Percentiles rank a stretch among this genome's conserved stretches.
These are phyloP conservation scores for Pionites leucogaster DNA, from an alignment of 2,113 vertebrate genomes.

Conservation along the genomic window DNA sequence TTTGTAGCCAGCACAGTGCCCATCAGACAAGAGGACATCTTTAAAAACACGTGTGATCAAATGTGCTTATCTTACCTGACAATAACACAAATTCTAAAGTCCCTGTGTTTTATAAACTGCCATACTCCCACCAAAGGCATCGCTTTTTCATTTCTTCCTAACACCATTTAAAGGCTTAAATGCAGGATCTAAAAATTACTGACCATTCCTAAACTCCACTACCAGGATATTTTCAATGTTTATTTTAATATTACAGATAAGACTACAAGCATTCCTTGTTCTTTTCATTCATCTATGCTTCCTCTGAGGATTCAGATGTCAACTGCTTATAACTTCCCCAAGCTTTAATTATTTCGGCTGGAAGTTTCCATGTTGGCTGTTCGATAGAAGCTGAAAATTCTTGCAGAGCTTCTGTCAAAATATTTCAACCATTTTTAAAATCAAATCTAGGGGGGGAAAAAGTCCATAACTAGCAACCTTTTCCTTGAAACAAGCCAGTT, in stretches of 20 bases:
- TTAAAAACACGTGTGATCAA: slow-evolving; percentile 2
- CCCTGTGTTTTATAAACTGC: background rate
- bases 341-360: background rate
- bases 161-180: background rate
- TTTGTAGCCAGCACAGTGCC: background rate
- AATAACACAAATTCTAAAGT: background rate
- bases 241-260: background rate
- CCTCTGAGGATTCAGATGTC: background rate
- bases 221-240: background rate
- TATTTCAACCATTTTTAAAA: background rate
- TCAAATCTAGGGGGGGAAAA: background rate
- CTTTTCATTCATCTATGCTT: background rate
- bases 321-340: background rate
- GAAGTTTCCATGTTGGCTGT: background rate
- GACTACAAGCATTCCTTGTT: background rate
- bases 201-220: background rate
- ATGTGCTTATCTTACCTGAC: background rate
- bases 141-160: background rate
- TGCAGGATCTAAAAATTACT: background rate
- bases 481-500: background rate
- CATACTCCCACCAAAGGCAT: background rate
- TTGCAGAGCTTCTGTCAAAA: slow-evolving; percentile 2
- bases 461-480: background rate
- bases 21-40: background rate
- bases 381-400: background rate